These are phyloP conservation scores for Unio delphinus DNA, from an alignment of 2,888 invertebrate genomes.

Conservation along the genomic window DNA sequence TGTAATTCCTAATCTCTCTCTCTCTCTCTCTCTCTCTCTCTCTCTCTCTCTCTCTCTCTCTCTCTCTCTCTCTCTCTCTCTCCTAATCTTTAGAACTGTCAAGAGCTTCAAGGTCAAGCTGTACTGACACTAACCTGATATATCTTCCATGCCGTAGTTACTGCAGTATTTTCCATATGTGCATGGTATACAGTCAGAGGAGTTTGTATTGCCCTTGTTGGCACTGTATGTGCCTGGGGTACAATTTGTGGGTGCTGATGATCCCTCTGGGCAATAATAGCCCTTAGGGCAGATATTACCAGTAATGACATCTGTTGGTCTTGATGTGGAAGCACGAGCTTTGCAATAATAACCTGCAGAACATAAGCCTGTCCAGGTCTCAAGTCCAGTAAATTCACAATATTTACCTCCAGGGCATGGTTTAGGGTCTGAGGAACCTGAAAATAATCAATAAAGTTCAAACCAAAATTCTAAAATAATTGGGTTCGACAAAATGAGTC, in stretches of 20 bases:
- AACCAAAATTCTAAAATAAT: not conserved
- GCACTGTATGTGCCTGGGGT: slow-evolving; percentile 60
- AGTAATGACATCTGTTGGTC: slow-evolving; percentile 54
- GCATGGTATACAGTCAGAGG: slow-evolving; percentile 54
- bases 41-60: too few relatives aligned
- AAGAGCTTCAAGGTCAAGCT: not conserved
- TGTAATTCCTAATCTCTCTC: too few relatives aligned
- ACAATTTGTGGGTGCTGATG: slow-evolving; percentile 52
- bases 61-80: too few relatives aligned
- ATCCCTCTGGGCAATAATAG: slow-evolving; percentile 54
- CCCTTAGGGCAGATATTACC: slow-evolving; percentile 62
- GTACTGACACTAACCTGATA: slow-evolving; percentile 38
- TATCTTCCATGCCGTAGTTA: slow-evolving; percentile 55
- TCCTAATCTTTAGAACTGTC: too few relatives aligned
- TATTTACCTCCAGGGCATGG: slow-evolving; percentile 64
- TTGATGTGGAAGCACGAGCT: slow-evolving; percentile 35
- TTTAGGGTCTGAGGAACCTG: slow-evolving; percentile 58
- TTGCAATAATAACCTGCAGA: slow-evolving; percentile 64
- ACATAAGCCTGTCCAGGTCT: slow-evolving; percentile 60
- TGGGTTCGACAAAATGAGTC: too few relatives aligned
- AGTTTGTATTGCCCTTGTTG: slow-evolving; percentile 42
- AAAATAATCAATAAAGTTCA: not conserved
- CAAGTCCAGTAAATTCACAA: slow-evolving; percentile 59
- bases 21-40: too few relatives aligned
- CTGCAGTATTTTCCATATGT: slow-evolving; percentile 60